Evolutionary conservation across 2,888 invertebrate species (phyloP), one percentile per base, ranked within the genome.

Genomic region (Andrena bicolor): DNA sequence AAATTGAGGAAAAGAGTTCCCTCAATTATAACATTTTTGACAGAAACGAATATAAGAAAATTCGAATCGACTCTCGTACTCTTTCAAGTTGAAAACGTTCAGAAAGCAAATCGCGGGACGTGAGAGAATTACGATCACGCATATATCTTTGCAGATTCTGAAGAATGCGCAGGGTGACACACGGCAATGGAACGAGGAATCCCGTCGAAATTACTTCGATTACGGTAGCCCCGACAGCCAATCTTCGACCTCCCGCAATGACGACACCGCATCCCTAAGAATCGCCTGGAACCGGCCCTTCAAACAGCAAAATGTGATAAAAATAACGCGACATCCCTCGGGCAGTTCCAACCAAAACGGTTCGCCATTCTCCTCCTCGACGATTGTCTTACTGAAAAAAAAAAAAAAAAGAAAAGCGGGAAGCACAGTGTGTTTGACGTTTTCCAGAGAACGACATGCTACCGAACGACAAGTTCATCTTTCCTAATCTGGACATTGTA

Each of bases 391-490:
- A 26, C 5, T 7, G 13, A 5, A 16, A 2, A n/a, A 4, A 10
- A 5, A 20, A 41, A 64, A n/a, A n/a, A n/a, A 26, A 10, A 23
- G 6, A 63, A 26, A 64, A 32, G 10, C n/a, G 6, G 16, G 1
- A 16, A 16, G 16, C 5, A n/a, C 3, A 20, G n/a, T 4, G 13
- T 3, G 30, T 16, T 3, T 20, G 16, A 20, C 4, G 8, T 48
- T 64, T 48, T 70, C 0, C 58, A 71, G 63, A 35, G 2, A 23
- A 58, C 23, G 13, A 41, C 13, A 16, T 3, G 32, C 1, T 48
- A 20, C 23, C 53, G 32, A 68, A 64, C 7, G 35, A 51, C 8
- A 68, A 69, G 13, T 64, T 69, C 13, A 7, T 72, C 0, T 79
- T 65, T 26, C 69, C 75, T 30, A 53, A 53, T 30, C 8, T 0